Conservation (phyloP, 2,888 invertebrate species). For the Lasioglossum pauxillum region DNA sequence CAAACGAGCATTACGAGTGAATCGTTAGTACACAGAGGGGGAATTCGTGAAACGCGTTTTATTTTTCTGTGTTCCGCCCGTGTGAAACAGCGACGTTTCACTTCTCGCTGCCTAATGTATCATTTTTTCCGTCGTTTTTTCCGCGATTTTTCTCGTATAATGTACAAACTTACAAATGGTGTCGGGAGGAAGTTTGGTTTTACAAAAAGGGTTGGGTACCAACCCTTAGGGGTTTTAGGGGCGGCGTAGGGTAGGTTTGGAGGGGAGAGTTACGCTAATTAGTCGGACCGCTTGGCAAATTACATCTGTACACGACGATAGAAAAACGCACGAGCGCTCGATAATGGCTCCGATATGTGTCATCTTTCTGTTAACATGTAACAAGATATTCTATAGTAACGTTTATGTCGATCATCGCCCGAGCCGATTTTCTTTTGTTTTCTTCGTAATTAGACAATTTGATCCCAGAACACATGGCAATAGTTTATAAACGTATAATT, state of each 20-base stretch:
- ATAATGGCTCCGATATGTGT: constrained; percentile 65
- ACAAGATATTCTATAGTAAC: constrained; percentile 54
- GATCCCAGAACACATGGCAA: constrained; percentile 79
- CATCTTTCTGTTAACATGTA: constrained; percentile 51
- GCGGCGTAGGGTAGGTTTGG: not conserved
- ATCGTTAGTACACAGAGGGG: constrained; percentile 12
- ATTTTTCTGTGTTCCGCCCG: not conserved
- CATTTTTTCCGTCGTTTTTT: constrained; percentile 1
- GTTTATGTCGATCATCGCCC: constrained; percentile 60
- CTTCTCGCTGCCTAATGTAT: constrained; percentile 10
- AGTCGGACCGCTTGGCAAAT: constrained; percentile 50
- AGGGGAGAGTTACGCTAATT: constrained; percentile 36
- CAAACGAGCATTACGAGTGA: constrained; percentile 24
- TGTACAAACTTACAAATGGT: constrained; percentile 67
- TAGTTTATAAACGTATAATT: constrained; percentile 61
- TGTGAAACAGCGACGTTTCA: constrained; percentile 25
- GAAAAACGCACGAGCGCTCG: constrained; percentile 46
- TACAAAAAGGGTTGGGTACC: constrained; percentile 24
- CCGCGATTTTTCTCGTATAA: constrained; percentile 22
- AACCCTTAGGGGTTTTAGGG: not conserved
- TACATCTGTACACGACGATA: constrained; percentile 30
- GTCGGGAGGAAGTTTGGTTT: constrained; percentile 25
- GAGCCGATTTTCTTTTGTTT: constrained; percentile 38
- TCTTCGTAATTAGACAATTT: constrained; percentile 68
- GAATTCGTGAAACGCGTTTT: constrained; percentile 2